Evolutionary conservation across 2,888 invertebrate species (phyloP), one percentile per base, ranked within the genome.

Genomic region (Neuroscelio doddi): DNA sequence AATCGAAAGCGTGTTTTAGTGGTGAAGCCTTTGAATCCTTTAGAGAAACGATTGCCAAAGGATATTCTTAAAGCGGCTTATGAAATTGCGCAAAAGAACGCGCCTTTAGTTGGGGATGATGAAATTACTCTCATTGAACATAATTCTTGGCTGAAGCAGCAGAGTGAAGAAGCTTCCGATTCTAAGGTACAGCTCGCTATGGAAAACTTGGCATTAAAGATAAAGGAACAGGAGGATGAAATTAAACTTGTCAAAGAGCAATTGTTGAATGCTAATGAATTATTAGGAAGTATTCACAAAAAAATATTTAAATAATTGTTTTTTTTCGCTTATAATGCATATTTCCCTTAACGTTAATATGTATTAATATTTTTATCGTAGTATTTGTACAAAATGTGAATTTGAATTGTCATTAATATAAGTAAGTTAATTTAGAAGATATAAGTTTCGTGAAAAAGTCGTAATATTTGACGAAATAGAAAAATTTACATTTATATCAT

Each of bases 1-100:
- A 85, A 85, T 34, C 82, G 85, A 2, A 83, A 85, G 41, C 81
- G 81, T 1, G 82, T 86, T 0, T 71, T 86, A 1, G 80, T 85
- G 24, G 86, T 87, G 0, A 86, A 86, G 49, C 87, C 87, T 0
- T 69, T 86, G 3, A 86, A 86, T 75, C 85, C 85, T 0, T 68
- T 85, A 44, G 86, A 86, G 52, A 85, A 84, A 56, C 76, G 86
- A 44, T 67, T 87, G 38, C 86, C 86, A 0, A 83, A 80, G 55
- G 83, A 85, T 55, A 84, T 86, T 29, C 69, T 86, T 47, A 80
- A 81, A 45, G 84, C 82, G 0, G 86, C 86, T 9, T 85, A 85
- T 34, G 85, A 86, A 57, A 80, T 86, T n/a, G 86, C 86, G 0
- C 83, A 85, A 58, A 80, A 76, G 32, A 82, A 81, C 17, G 73